phyloP scores from a whole-genome alignment of 2,113 vertebrate species.

The Tautogolabrus adspersus region DNA sequence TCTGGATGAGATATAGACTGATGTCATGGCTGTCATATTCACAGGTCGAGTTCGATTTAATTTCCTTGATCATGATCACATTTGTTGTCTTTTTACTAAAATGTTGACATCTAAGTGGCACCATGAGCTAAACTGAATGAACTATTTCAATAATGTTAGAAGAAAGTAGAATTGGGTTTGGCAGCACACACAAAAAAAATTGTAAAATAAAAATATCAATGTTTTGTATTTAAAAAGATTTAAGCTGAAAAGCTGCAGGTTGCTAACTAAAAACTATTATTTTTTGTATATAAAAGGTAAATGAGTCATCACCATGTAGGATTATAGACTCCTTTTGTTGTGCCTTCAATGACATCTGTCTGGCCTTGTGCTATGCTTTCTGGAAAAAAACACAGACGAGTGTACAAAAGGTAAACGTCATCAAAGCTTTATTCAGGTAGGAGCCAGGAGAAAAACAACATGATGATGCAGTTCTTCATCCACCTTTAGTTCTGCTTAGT shows the following conservation, averaged over 20 bases:
- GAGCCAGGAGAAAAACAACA: not conserved
- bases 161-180: too few species aligned
- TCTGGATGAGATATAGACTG: not conserved
- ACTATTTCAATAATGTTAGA: too few species aligned
- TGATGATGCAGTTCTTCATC: not conserved
- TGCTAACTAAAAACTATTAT: too few species aligned
- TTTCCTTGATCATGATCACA: not conserved
- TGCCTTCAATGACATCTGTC: not conserved
- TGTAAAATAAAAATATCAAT: too few species aligned
- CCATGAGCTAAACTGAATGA: too few species aligned
- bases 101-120: not conserved
- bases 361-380: not conserved
- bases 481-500: not conserved
- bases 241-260: too few species aligned
- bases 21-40: not conserved
- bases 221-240: too few species aligned
- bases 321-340: not conserved
- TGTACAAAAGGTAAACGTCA: not conserved
- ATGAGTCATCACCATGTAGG: not conserved
- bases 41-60: not conserved
- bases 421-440: not conserved
- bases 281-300: too few species aligned
- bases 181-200: too few species aligned
- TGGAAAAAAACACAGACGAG: not conserved
- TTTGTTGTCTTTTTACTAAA: not conserved